Percentiles rank a stretch among this genome's conserved stretches.
Evolutionary conservation across 1,140 invertebrate species (phyloP).

Genomic region (Drosophila nannoptera): DNA sequence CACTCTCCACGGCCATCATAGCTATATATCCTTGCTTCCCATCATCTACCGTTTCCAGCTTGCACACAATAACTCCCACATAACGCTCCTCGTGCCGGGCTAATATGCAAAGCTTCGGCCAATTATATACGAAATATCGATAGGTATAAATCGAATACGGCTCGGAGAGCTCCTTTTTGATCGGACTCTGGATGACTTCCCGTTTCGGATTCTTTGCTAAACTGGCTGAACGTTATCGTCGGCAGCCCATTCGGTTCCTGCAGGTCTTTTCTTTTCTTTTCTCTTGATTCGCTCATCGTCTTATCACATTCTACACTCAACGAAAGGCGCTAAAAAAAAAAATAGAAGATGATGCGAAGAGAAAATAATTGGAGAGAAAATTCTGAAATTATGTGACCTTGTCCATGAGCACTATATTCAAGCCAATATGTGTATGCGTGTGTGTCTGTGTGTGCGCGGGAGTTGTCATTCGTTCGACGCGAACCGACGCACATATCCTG

Average conservation of each 20-base stretch:
- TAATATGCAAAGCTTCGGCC: constrained; percentile 98
- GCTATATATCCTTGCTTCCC: constrained; percentile 97
- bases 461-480: background rate
- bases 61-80: constrained; percentile 98
- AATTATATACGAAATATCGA: constrained; percentile 99
- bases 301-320: too few species aligned
- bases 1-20: constrained; percentile 95
- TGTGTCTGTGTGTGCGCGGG: background rate
- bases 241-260: background rate
- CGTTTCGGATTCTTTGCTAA: constrained; percentile 45
- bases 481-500: constrained; percentile 13
- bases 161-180: constrained; percentile 98
- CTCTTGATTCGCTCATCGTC: constrained; percentile 18
- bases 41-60: constrained; percentile 88
- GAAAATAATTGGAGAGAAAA: too few species aligned
- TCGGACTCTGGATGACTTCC: constrained; percentile 96
- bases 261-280: background rate
- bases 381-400: constrained; percentile 3
- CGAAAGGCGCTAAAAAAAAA: too few species aligned
- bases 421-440: too few species aligned
- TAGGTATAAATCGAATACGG: constrained; percentile 99
- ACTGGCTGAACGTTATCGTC: constrained; percentile 33
- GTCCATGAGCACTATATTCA: too few species aligned
- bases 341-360: too few species aligned
- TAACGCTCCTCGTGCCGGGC: constrained; percentile 90